phyloP scores from a whole-genome alignment of 2,888 invertebrate species.

The Epirrhoe tristata region DNA sequence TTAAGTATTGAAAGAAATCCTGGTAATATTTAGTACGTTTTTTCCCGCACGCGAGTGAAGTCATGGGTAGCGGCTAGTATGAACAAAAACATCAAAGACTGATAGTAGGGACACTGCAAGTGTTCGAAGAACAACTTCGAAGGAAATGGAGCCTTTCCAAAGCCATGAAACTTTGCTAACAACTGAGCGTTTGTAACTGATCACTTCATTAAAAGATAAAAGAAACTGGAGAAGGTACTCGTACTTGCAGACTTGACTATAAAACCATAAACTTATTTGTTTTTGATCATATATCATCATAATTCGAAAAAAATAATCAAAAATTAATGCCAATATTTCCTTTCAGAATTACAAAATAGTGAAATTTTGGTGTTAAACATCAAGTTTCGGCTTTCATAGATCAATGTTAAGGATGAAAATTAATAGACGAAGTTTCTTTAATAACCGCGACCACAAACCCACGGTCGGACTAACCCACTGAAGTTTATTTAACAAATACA shows the following conservation, averaged over 20 bases:
- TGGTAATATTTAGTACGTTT: too few relatives aligned
- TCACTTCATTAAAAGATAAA: constrained; percentile 53
- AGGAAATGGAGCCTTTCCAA: constrained; percentile 8
- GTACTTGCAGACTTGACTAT: constrained; percentile 12
- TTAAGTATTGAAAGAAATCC: too few relatives aligned
- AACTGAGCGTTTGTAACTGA: constrained; percentile 45
- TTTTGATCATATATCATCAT: not conserved
- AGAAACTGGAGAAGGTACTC: constrained; percentile 1
- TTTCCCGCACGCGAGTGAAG: too few relatives aligned
- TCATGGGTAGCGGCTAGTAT: too few relatives aligned
- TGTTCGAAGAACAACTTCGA: constrained; percentile 6
- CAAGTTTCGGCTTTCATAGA: constrained; percentile 14
- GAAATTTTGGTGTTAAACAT: constrained; percentile 7
- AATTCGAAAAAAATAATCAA: not conserved
- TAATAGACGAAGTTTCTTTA: constrained; percentile 22
- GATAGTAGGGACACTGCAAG: not conserved
- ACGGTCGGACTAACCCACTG: constrained; percentile 5
- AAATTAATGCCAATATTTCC: too few relatives aligned
- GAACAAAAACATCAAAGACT: not conserved
- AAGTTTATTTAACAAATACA: not conserved
- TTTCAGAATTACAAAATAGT: not conserved
- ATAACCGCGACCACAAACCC: constrained; percentile 18
- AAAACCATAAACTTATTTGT: not conserved
- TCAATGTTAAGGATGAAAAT: constrained; percentile 14
- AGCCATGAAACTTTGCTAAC: constrained; percentile 28